These are phyloP conservation scores for Antheraea assamensis DNA, from an alignment of 2,888 invertebrate species.

Conservation along the genomic window DNA sequence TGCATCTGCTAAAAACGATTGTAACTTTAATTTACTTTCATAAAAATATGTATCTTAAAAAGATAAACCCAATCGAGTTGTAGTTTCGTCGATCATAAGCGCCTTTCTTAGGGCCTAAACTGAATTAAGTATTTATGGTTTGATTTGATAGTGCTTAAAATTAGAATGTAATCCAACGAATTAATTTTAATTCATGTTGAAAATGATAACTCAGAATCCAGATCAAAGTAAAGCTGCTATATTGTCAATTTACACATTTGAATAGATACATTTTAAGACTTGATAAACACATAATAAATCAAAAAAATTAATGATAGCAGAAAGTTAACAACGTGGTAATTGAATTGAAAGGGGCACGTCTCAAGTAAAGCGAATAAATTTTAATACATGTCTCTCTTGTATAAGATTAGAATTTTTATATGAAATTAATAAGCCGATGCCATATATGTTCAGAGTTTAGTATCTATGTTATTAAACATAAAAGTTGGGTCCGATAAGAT, in stretches of 20 bases:
- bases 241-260: neutral
- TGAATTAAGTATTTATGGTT: too few relatives aligned
- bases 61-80: too few relatives aligned
- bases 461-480: too few relatives aligned
- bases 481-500: too few relatives aligned
- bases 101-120: too few relatives aligned
- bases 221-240: neutral
- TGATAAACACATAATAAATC: slow-evolving; percentile 3
- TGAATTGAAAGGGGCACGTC: neutral
- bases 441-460: too few relatives aligned
- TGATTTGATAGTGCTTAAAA: too few relatives aligned
- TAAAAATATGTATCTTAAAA: too few relatives aligned
- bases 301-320: neutral
- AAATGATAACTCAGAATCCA: neutral
- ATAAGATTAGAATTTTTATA: neutral
- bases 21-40: too few relatives aligned
- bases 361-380: neutral
- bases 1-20: too few relatives aligned
- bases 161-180: neutral
- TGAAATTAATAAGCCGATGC: too few relatives aligned
- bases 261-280: neutral
- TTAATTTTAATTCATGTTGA: neutral
- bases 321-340: slow-evolving; percentile 4
- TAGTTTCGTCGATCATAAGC: too few relatives aligned
- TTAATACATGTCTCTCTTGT: neutral